Evolutionary conservation across 2,888 invertebrate genomes (phyloP).

Genomic region (Liposcelis brunnea): DNA sequence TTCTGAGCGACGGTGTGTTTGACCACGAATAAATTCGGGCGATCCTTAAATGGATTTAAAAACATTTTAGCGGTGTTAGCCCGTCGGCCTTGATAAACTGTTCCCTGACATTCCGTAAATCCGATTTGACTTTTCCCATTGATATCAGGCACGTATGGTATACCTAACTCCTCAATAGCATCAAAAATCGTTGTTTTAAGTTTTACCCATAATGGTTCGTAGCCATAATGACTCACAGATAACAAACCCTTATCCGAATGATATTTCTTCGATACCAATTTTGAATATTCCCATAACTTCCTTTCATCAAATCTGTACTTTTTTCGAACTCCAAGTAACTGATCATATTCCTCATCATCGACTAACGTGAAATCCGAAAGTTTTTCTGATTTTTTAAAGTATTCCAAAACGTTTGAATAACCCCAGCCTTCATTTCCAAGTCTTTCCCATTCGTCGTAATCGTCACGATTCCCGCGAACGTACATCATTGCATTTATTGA

Average conservation of each 20-base stretch:
- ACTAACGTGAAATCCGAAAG: not conserved
- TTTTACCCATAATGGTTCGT: constrained; percentile 19
- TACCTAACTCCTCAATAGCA: constrained; percentile 31
- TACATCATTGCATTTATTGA: constrained; percentile 46
- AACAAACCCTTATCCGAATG: constrained; percentile 31
- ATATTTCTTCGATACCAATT: constrained; percentile 23
- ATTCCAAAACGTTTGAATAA: constrained; percentile 27
- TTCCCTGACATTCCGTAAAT: constrained; percentile 31
- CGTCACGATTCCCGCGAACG: constrained; percentile 39
- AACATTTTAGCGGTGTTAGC: constrained; percentile 29
- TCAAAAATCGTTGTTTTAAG: constrained; percentile 26
- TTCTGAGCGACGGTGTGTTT: constrained; percentile 37
- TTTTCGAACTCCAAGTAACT: constrained; percentile 16
- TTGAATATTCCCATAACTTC: constrained; percentile 10
- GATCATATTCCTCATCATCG: constrained; percentile 2
- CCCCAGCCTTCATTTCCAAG: constrained; percentile 44
- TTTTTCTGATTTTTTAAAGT: constrained; percentile 26
- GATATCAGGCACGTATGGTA: constrained; percentile 24
- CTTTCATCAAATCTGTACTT: constrained; percentile 1
- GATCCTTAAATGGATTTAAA: constrained; percentile 28
- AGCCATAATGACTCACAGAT: constrained; percentile 26
- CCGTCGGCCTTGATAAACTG: constrained; percentile 25
- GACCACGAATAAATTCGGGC: constrained; percentile 39
- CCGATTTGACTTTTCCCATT: constrained; percentile 31
- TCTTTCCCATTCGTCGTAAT: constrained; percentile 44